These are phyloP conservation scores for Muntiacus muntjak DNA, from an alignment of 2,113 vertebrate genomes.

Conservation along the genomic window DNA sequence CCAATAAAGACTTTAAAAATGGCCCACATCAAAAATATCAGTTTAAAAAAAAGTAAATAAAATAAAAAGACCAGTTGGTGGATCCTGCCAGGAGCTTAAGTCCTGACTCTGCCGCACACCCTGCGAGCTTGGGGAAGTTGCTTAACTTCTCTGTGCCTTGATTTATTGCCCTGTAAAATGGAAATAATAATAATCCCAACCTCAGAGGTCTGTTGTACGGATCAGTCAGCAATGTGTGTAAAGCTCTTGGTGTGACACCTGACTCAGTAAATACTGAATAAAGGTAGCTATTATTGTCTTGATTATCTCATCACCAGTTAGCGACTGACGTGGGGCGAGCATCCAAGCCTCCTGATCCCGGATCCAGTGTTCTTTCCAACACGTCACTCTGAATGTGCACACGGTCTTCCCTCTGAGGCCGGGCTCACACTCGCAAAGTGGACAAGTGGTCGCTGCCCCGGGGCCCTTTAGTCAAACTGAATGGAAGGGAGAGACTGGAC, in stretches of 20 bases:
- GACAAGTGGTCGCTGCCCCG: not conserved
- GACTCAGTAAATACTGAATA: not conserved
- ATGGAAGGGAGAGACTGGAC: not conserved
- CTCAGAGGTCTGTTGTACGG: not conserved
- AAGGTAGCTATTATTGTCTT: constrained; percentile 9
- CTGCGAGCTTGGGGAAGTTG: not conserved
- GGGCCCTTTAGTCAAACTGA: not conserved
- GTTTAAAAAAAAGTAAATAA: not conserved
- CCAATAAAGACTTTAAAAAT: not conserved
- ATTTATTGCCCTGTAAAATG: not conserved
- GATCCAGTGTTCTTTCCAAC: constrained; percentile 59
- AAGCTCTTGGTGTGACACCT: not conserved
- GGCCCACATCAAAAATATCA: not conserved
- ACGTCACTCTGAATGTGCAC: constrained; percentile 35
- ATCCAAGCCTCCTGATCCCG: constrained; percentile 29
- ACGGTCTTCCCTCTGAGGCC: not conserved
- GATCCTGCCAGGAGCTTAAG: not conserved
- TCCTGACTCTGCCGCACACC: not conserved
- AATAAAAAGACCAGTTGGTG: not conserved
- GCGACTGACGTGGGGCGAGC: not conserved
- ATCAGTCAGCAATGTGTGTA: not conserved
- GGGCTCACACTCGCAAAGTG: not conserved
- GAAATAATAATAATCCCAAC: not conserved
- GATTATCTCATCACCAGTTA: not conserved
- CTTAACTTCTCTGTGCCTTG: not conserved